A percentile compares a stretch with the other conserved stretches of the same genome.
Conservation (phyloP, 1,140 invertebrate genomes). For the Eumaeus atala region DNA sequence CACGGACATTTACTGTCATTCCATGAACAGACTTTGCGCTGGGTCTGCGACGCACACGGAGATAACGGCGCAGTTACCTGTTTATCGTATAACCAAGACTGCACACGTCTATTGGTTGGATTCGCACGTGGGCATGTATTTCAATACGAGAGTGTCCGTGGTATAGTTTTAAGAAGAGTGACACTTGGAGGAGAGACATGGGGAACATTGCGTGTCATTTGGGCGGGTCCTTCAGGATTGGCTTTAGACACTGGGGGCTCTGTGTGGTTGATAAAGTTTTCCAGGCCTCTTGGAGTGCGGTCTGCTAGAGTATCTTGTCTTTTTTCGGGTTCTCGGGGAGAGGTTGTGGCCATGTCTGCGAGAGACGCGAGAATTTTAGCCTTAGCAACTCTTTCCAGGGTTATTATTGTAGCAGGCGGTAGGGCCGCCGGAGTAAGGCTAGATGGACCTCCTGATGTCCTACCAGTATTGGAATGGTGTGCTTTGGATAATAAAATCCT, state of each 20-base stretch:
- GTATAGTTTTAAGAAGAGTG: constrained; percentile 86
- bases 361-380: constrained; percentile 81
- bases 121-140: constrained; percentile 90
- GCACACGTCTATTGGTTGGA: constrained; percentile 88
- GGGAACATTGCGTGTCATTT: constrained; percentile 91
- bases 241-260: constrained; percentile 96
- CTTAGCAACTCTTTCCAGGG: constrained; percentile 94
- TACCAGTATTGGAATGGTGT: constrained; percentile 92
- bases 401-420: constrained; percentile 86
- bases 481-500: constrained; percentile 51
- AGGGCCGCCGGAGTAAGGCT: constrained; percentile 49
- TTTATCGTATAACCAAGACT: constrained; percentile 91
- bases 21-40: constrained; percentile 90
- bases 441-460: constrained; percentile 77
- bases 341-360: constrained; percentile 76
- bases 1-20: constrained; percentile 94
- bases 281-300: constrained; percentile 90
- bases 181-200: constrained; percentile 92
- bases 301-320: constrained; percentile 91
- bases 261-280: constrained; percentile 96
- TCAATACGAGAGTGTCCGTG: constrained; percentile 86
- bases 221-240: constrained; percentile 75
- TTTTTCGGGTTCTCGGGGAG: constrained; percentile 94
- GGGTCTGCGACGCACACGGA: constrained; percentile 84
- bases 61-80: constrained; percentile 89